Conservation (phyloP, 2,797 vertebrate species). For the Okamejei kenojei region DNA sequence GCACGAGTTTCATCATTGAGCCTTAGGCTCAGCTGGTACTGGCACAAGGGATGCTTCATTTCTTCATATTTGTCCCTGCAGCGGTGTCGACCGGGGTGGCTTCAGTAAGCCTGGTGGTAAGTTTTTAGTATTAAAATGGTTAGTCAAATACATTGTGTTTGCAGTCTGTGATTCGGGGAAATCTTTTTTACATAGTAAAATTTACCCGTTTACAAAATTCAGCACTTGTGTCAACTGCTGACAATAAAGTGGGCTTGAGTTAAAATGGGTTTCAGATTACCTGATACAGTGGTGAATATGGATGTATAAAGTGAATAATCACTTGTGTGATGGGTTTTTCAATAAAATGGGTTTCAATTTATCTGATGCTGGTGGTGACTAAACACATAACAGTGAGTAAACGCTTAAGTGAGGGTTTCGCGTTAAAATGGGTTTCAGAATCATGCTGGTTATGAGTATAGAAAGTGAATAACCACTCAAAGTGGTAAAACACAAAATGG, state of each 20-base stretch:
- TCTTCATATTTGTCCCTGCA: conserved; percentile 99
- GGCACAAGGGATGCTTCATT: conserved; percentile 98
- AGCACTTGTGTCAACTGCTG: conserved; percentile 29
- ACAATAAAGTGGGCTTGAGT: conserved; percentile 31
- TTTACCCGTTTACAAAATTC: conserved; percentile 28
- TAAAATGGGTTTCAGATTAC: conserved; percentile 29
- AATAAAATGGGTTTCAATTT: conserved; percentile 25
- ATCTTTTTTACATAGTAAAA: background rate
- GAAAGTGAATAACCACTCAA: conserved; percentile 3
- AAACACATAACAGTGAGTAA: background rate
- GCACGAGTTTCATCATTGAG: conserved; percentile 38
- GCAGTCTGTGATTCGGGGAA: conserved; percentile 34
- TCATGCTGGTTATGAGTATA: conserved; percentile 9
- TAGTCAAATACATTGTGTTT: conserved; percentile 65
- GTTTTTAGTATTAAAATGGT: conserved; percentile 99
- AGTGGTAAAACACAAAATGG: conserved; percentile 88
- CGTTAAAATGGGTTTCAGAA: conserved; percentile 31
- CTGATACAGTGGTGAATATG: conserved; percentile 20
- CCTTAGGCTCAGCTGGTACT: conserved; percentile 90
- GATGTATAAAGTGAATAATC: conserved; percentile 30
- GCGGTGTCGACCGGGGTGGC: conserved; percentile 99
- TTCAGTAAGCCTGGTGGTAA: conserved; percentile 99
- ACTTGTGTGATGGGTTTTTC: conserved; percentile 22
- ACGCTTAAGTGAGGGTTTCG: background rate
- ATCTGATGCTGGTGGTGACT: background rate